These are phyloP conservation scores for Drosophila tsacasi DNA, from an alignment of 1,140 invertebrate species.

Conservation along the genomic window DNA sequence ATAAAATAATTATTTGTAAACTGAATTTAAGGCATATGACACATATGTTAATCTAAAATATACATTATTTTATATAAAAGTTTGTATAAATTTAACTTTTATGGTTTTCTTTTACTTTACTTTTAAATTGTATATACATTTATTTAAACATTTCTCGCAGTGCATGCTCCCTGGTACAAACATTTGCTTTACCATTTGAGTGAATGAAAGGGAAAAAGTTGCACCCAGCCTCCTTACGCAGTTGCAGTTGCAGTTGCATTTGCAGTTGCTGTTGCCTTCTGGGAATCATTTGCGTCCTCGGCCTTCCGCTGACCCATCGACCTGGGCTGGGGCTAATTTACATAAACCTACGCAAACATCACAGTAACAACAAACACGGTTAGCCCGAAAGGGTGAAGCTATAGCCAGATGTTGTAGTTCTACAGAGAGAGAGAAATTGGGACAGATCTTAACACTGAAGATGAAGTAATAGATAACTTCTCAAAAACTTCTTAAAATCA, in stretches of 20 bases:
- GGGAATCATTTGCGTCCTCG: conserved; percentile 76
- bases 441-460: neutral
- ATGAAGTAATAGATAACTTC: no score
- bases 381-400: conserved; percentile 19
- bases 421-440: conserved; percentile 17
- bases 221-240: conserved; percentile 32
- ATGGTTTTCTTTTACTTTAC: neutral
- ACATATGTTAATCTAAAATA: no score
- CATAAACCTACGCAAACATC: conserved; percentile 75
- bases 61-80: no score
- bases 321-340: conserved; percentile 63
- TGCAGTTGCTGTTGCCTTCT: conserved; percentile 58
- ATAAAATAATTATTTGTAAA: no score
- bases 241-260: conserved; percentile 30
- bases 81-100: no score
- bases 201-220: conserved; percentile 78
- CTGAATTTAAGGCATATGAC: no score
- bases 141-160: neutral
- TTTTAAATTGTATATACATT: no score
- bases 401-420: conserved; percentile 33
- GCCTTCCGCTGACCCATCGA: conserved; percentile 51
- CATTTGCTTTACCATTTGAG: conserved; percentile 51
- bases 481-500: no score
- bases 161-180: neutral
- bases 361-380: conserved; percentile 32